Conservation (phyloP, 2,797 vertebrate genomes). For the Ctenopoma multispine region DNA sequence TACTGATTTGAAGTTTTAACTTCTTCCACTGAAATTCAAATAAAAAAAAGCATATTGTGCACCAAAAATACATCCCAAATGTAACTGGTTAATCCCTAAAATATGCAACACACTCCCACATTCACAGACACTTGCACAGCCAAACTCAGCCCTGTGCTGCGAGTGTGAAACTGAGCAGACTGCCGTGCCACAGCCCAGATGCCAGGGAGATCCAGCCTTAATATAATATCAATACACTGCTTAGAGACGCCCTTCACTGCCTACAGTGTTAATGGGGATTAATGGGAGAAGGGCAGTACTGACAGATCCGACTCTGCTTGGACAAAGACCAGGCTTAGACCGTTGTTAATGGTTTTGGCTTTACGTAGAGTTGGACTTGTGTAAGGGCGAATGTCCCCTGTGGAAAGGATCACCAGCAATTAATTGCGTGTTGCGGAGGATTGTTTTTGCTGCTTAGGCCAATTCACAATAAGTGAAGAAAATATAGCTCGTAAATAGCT, state of each 20-base stretch:
- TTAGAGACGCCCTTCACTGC: slow-evolving; percentile 78
- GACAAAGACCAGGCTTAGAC: slow-evolving; percentile 48
- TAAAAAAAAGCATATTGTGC: slow-evolving; percentile 48
- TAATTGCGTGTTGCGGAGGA: slow-evolving; percentile 38
- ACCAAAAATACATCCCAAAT: slow-evolving; percentile 23
- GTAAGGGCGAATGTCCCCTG: slow-evolving; percentile 17
- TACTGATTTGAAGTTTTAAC: neutral
- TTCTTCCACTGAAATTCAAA: slow-evolving; percentile 6
- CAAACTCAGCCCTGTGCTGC: slow-evolving; percentile 32
- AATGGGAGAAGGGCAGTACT: slow-evolving; percentile 70
- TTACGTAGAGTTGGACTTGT: slow-evolving; percentile 27
- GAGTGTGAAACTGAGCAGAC: slow-evolving; percentile 67
- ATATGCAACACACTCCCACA: slow-evolving; percentile 58
- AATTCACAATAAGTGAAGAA: slow-evolving; percentile 34
- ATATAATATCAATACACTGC: slow-evolving; percentile 81
- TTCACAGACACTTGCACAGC: slow-evolving; percentile 41
- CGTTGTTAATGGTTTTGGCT: slow-evolving; percentile 60
- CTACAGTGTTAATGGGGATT: slow-evolving; percentile 76
- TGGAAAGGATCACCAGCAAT: slow-evolving; percentile 25
- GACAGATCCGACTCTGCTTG: slow-evolving; percentile 52
- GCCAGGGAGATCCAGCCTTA: slow-evolving; percentile 71
- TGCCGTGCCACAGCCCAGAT: slow-evolving; percentile 58
- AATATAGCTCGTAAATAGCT: slow-evolving; percentile 13
- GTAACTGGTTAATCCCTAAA: slow-evolving; percentile 41
- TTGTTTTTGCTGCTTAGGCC: slow-evolving; percentile 39